phyloP scores from a whole-genome alignment of 2,888 invertebrate genomes.

The Byasa hedistus region DNA sequence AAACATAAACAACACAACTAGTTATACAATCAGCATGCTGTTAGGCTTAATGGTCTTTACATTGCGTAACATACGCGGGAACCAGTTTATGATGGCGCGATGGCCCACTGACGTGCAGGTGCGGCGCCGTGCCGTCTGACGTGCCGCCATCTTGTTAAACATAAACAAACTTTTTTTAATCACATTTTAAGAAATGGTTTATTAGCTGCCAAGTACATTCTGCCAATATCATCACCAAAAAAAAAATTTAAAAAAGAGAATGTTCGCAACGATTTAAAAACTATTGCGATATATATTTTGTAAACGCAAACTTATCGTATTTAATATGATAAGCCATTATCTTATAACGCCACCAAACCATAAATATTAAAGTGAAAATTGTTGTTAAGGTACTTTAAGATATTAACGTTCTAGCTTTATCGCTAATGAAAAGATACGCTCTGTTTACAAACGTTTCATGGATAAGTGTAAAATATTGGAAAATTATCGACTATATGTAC shows the following conservation, averaged over 20 bases:
- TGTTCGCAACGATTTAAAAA: neutral
- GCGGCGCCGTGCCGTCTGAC: constrained; percentile 44
- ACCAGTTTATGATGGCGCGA: constrained; percentile 34
- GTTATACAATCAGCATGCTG: constrained; percentile 13
- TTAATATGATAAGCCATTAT: neutral
- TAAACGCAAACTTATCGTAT: neutral
- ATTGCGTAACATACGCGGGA: constrained; percentile 34
- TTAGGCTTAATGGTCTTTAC: constrained; percentile 20
- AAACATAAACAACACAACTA: neutral
- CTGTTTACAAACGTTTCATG: constrained; percentile 5
- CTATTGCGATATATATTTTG: neutral
- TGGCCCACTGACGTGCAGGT: constrained; percentile 39
- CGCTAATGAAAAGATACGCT: constrained; percentile 9
- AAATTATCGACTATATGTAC: too few relatives aligned
- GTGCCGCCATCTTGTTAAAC: constrained; percentile 22
- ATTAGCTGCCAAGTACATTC: neutral
- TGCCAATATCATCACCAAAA: neutral
- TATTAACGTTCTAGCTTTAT: constrained; percentile 10
- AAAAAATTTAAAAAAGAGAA: neutral
- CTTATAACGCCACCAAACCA: neutral
- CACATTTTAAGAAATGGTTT: neutral
- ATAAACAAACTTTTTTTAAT: constrained; percentile 9
- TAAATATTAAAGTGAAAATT: constrained; percentile 16
- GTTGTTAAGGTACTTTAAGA: constrained; percentile 9
- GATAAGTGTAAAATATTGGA: neutral